phyloP scores from a whole-genome alignment of 2,888 invertebrate species.

The Argyresthia goedartella region DNA sequence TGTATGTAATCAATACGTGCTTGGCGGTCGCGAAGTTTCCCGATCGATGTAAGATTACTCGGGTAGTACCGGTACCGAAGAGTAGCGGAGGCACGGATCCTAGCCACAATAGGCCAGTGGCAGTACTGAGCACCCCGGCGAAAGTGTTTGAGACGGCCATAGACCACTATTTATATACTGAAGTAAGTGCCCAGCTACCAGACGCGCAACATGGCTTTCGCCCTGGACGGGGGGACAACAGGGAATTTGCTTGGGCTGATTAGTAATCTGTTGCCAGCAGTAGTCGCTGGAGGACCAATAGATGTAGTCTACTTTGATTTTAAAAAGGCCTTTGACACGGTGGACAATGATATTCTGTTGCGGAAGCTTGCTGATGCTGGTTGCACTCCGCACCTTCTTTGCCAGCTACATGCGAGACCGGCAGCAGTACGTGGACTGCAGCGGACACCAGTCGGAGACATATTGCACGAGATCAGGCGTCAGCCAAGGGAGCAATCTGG shows the following conservation, averaged over 20 bases:
- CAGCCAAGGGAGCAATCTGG: constrained; percentile 1
- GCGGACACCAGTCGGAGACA: not conserved
- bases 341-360: not conserved
- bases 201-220: constrained; percentile 2
- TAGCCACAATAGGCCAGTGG: not conserved
- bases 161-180: not conserved
- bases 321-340: not conserved
- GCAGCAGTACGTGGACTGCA: not conserved
- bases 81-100: not conserved
- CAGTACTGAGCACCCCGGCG: not conserved
- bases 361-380: not conserved
- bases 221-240: not conserved
- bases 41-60: not conserved
- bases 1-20: constrained; percentile 1
- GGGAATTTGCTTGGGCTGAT: not conserved
- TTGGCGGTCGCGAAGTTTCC: not conserved
- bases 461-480: constrained; percentile 1
- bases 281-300: not conserved
- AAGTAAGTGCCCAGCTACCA: not conserved
- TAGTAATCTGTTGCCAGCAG: not conserved
- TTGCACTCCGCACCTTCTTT: not conserved
- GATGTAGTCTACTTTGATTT: not conserved
- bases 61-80: not conserved
- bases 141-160: not conserved
- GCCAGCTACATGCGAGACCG: not conserved